A percentile compares a stretch with the other conserved stretches of the same genome.
Conservation (phyloP, 2,113 vertebrate genomes). For the Eonycteris spelaea region DNA sequence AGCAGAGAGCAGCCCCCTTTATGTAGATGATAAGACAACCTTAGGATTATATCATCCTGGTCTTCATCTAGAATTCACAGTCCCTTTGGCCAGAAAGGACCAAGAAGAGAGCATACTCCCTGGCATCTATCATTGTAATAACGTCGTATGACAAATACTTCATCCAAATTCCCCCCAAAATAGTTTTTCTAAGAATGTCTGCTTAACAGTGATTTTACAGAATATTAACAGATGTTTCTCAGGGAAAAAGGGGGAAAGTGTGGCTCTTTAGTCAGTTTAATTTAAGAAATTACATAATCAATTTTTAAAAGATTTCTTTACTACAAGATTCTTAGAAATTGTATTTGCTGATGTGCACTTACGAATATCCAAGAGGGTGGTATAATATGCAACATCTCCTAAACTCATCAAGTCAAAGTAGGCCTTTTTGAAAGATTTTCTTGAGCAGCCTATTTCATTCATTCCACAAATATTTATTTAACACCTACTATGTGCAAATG, state of each 20-base stretch:
- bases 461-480: not conserved
- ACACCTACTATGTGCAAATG: not conserved
- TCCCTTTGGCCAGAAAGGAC: not conserved
- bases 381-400: not conserved
- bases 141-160: not conserved
- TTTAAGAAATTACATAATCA: not conserved
- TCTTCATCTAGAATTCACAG: not conserved
- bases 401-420: not conserved
- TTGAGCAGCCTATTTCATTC: not conserved
- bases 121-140: not conserved
- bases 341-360: not conserved
- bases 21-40: not conserved
- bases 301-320: slow-evolving; percentile 2
- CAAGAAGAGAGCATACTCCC: not conserved
- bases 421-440: not conserved
- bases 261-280: not conserved
- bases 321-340: not conserved
- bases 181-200: not conserved
- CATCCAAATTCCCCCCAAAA: not conserved
- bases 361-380: not conserved
- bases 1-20: not conserved
- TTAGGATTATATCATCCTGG: not conserved
- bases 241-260: not conserved
- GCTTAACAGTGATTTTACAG: not conserved
- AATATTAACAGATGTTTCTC: not conserved